phyloP scores from a whole-genome alignment of 2,113 vertebrate species.

The Hipposideros armiger region DNA sequence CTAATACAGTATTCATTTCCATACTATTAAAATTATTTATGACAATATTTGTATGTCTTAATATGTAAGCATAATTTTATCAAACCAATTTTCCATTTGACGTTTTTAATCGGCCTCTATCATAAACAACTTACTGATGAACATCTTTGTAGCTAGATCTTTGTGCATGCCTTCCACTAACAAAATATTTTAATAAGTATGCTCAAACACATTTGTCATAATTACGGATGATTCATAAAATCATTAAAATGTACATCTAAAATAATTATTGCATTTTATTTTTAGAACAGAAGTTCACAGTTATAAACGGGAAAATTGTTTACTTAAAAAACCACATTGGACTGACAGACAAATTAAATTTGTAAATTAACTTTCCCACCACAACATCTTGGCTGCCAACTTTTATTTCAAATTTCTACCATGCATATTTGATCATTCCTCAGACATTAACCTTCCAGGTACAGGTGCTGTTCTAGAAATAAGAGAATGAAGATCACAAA shows the following conservation, averaged over 20 bases:
- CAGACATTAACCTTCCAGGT: not conserved
- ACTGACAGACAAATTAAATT: slow-evolving; percentile 5
- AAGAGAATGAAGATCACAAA: not conserved
- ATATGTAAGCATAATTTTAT: slow-evolving; percentile 45
- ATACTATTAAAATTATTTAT: slow-evolving; percentile 3
- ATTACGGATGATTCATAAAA: not conserved
- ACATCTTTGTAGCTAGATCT: not conserved
- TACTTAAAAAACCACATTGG: not conserved
- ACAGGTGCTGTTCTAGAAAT: not conserved
- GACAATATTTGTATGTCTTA: not conserved
- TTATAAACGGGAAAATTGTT: slow-evolving; percentile 41
- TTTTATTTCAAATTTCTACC: slow-evolving; percentile 39
- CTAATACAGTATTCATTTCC: not conserved
- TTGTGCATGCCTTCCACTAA: not conserved
- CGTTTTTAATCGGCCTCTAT: not conserved
- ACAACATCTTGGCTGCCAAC: not conserved
- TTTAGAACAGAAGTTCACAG: not conserved
- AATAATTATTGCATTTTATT: slow-evolving; percentile 42
- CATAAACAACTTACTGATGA: slow-evolving; percentile 30
- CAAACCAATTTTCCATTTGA: not conserved
- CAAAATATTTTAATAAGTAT: slow-evolving; percentile 35
- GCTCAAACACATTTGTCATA: not conserved
- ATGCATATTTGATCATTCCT: not conserved
- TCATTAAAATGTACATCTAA: slow-evolving; percentile 23
- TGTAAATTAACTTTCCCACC: slow-evolving; percentile 23